Conservation (phyloP, 2,888 invertebrate genomes). For the Netelia virgata region DNA sequence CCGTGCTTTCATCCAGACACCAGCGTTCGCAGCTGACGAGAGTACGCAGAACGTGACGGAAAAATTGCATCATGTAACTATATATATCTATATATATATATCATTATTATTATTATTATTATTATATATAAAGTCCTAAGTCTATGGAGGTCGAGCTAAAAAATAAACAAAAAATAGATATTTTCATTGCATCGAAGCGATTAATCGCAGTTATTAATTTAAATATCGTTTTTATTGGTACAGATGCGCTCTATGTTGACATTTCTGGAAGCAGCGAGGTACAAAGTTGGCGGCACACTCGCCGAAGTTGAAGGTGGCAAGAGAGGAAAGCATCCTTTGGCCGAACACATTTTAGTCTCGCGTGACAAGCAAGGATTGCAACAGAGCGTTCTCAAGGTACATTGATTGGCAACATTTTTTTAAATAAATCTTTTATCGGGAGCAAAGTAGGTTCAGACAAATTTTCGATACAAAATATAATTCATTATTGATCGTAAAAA, state of each 20-base stretch:
- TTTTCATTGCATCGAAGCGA: not conserved
- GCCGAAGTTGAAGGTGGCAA: slow-evolving; percentile 93
- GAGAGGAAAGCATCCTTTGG: slow-evolving; percentile 92
- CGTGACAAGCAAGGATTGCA: slow-evolving; percentile 96
- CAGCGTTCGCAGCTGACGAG: slow-evolving; percentile 94
- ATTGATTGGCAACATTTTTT: slow-evolving; percentile 4
- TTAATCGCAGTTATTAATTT: not conserved
- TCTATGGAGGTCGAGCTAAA: not conserved
- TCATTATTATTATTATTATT: slow-evolving; percentile 7
- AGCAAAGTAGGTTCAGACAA: too few species aligned
- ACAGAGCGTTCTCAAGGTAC: slow-evolving; percentile 93
- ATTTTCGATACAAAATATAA: too few species aligned
- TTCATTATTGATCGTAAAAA: too few species aligned
- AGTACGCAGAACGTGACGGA: slow-evolving; percentile 96
- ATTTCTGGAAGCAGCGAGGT: slow-evolving; percentile 95
- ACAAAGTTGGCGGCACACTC: slow-evolving; percentile 93
- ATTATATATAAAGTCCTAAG: slow-evolving; percentile 19
- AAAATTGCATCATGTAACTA: slow-evolving; percentile 94
- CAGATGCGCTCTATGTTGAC: slow-evolving; percentile 97
- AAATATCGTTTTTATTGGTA: slow-evolving; percentile 8
- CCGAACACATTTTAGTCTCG: slow-evolving; percentile 94
- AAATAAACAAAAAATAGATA: not conserved
- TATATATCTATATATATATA: not conserved
- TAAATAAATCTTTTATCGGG: too few species aligned
- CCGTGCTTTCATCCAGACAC: slow-evolving; percentile 93